Base-by-base conservation (phyloP, 2,113 vertebrate species). In the Muntiacus muntjak region DNA sequence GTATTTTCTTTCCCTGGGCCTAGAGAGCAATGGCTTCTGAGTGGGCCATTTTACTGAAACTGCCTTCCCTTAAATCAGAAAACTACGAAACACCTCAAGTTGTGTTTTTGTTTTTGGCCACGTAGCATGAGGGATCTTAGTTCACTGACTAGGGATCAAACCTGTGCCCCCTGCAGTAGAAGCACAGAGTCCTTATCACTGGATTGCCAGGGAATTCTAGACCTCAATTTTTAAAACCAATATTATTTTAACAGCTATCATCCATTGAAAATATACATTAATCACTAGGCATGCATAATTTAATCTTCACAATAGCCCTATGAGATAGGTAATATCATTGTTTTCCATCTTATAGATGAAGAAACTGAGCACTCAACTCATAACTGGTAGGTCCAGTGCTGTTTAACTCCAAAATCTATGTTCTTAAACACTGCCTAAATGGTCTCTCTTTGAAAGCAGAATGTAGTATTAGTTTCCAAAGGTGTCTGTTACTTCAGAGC, bases 201-300 rank as follows among this genome's bases (percentile, higher is more conserved):
- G 40, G 71, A 43, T 23, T 26, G 3, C 6, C 71, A 76, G 23
- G 12, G 71, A 76, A 76, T 76, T 76, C 71, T 76, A 43, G 71
- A 57, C 50, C 36, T 96, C n/a, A 78, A 90, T 90, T 87, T 92
- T 83, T 91, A 74, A 96, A 92, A 93, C 54, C 67, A 33, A 1
- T 47, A n/a, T 62, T 94, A 52, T 82, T 54, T 82, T 78, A 92
- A 92, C 9, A 87, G 55, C 11, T 85, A 89, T 15, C 30, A 97
- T 16, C 40, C 82, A 94, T 2, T 91, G 82, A 93, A 79, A 74
- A 64, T 19, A 81, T 94, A 47, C 19, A 76, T 45, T 15, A 86
- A 45, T 3, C 19, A 83, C 8, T 78, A 52, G 64, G 25, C 12
- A 23, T 43, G 33, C 3, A 74, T 74, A 78, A 86, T 86, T 76